Base-by-base conservation (phyloP, 1,140 invertebrate genomes). In the Bursaphelenchus mucronatus region DNA sequence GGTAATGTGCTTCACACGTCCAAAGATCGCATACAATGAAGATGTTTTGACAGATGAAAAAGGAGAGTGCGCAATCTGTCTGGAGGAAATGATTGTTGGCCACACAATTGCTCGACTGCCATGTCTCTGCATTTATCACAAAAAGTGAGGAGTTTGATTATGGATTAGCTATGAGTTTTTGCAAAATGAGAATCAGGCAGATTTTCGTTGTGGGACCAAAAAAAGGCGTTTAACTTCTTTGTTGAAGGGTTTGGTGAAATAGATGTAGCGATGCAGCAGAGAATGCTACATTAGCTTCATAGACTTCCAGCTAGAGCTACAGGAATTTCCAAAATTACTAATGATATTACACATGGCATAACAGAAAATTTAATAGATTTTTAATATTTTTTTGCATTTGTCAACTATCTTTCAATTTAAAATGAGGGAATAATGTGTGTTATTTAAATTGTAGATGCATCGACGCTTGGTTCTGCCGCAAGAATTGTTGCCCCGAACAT, bases 101-200 rank as follows among this genome's bases (percentile, higher is more conserved):
- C 89, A 96, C 84, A 90, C 90, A 70, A 97, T 97, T 83, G 94
- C 94, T 71, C 88, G 94, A 80, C 87, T 98, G 83, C 94, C 94
- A 79, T 98, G 94, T 86, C 88, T 97, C 71, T 98, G 94, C 87
- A 94, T 98, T 87, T 98, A 97, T 85, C 94, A 97, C 84, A 98
- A 97, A 88, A 88, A 88, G 92, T 94, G 85, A 43, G 55, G 11
- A 5, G 1, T 68, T 45, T n/a, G 47, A n/a, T 55, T 10, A 49
- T 56, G 5, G 0, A 53, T 21, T 51, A 61, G 17, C n/a, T 49
- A 5, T 30, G 30, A 30, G 5, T 30, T 61, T 50, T 51, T 49
- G 6, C 51, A 19, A 10, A 15, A 15, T 3, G 45, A 56, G 21
- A 56, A 56, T 30, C 44, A 5, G 21, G n/a, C 19, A 15, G 45